Percentiles rank a stretch among this genome's conserved stretches.
Conservation (phyloP, 1,140 invertebrate species). For the Asobara japonica region DNA sequence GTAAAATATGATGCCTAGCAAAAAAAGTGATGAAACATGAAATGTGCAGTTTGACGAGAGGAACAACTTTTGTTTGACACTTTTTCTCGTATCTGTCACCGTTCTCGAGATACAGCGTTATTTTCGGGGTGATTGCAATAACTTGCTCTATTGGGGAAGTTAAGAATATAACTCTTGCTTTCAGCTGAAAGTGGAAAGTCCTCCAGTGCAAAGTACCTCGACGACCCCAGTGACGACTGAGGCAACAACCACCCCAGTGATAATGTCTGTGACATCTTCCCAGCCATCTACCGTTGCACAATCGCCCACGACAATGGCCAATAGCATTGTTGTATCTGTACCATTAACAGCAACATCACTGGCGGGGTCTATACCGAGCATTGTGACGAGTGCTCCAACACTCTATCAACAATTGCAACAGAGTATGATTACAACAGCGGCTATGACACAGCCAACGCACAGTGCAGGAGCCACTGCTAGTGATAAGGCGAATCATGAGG, state of each 20-base stretch:
- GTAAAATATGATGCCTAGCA: no score
- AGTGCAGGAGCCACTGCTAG: constrained; percentile 30
- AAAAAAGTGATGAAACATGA: no score
- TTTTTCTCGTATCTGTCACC: no score
- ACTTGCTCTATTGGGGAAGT: not conserved
- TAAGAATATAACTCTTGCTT: constrained; percentile 32
- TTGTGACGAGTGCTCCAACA: constrained; percentile 54
- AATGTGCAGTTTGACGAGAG: no score
- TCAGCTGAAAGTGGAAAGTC: constrained; percentile 55
- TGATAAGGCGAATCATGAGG: constrained; percentile 46
- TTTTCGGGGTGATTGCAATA: not conserved
- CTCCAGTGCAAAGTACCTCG: constrained; percentile 46
- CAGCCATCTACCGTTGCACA: constrained; percentile 51
- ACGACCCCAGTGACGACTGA: constrained; percentile 49
- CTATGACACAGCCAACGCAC: constrained; percentile 42
- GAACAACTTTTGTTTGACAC: no score
- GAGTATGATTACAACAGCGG: constrained; percentile 52
- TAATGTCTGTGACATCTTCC: constrained; percentile 57
- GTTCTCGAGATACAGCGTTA: no score
- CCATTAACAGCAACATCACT: constrained; percentile 58
- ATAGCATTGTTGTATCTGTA: constrained; percentile 61
- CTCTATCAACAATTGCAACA: constrained; percentile 61
- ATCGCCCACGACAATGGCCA: constrained; percentile 55
- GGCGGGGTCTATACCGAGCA: constrained; percentile 48
- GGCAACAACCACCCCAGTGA: constrained; percentile 56